phyloP scores from a whole-genome alignment of 2,888 invertebrate species.

The Stenichneumon culpator region DNA sequence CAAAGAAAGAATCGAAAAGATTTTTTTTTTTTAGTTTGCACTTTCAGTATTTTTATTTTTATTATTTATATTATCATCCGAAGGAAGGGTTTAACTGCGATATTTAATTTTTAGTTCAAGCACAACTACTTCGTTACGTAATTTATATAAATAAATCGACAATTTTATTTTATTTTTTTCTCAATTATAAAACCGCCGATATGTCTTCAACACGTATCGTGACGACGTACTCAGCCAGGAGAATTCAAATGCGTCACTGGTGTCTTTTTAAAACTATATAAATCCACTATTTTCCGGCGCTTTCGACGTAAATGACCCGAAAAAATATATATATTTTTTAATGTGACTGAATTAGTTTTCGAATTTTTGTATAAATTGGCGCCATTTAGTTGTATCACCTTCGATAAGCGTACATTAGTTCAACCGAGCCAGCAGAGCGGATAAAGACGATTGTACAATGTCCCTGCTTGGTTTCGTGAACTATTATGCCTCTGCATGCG shows the following conservation, averaged over 20 bases:
- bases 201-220: not conserved
- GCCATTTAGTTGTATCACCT: not conserved
- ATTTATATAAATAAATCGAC: not conserved
- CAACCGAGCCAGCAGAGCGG: slow-evolving; percentile 1
- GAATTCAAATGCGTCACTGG: not conserved
- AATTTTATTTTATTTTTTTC: not conserved
- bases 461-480: slow-evolving; percentile 26
- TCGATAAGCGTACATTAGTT: not conserved
- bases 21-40: not conserved
- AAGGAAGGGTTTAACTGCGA: not conserved
- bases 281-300: too few relatives aligned
- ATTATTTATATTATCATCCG: not conserved
- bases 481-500: slow-evolving; percentile 26
- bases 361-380: slow-evolving; percentile 6
- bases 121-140: not conserved
- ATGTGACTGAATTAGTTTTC: not conserved
- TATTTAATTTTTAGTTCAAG: not conserved
- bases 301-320: not conserved
- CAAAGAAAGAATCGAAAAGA: not conserved
- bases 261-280: too few relatives aligned
- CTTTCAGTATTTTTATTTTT: not conserved
- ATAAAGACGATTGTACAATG: slow-evolving; percentile 17
- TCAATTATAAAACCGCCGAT: not conserved
- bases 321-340: not conserved
- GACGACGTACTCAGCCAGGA: not conserved